These are phyloP conservation scores for Rhabditoides inermis DNA, from an alignment of 2,888 invertebrate genomes.

Conservation along the genomic window DNA sequence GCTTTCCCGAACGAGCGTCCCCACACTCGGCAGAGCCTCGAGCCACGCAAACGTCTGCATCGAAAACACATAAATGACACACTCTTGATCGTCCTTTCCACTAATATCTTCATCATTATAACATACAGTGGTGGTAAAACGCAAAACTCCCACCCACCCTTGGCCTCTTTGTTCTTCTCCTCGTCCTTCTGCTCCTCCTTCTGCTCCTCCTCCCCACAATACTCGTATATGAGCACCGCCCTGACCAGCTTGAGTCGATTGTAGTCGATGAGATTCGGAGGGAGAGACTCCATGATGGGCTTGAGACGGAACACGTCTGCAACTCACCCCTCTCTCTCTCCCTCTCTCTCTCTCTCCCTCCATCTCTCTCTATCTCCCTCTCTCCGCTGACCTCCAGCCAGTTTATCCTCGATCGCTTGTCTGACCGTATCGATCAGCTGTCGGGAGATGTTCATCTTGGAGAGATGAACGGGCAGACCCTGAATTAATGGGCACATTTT, in stretches of 20 bases:
- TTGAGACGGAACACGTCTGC: slow-evolving; percentile 32
- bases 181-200: slow-evolving; percentile 4
- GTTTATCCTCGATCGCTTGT: slow-evolving; percentile 11
- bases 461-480: slow-evolving; percentile 36
- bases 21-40: too few relatives aligned
- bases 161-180: background rate
- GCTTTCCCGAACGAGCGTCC: too few relatives aligned
- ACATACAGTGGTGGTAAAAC: too few relatives aligned
- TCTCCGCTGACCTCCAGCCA: slow-evolving; percentile 9
- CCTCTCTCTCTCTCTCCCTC: background rate
- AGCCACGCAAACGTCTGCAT: too few relatives aligned
- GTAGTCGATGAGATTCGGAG: slow-evolving; percentile 19
- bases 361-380: background rate
- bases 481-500: too few relatives aligned
- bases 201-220: slow-evolving; percentile 14
- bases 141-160: too few relatives aligned
- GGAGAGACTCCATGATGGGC: slow-evolving; percentile 34
- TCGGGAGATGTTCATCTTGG: slow-evolving; percentile 16
- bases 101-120: too few relatives aligned
- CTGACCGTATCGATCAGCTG: slow-evolving; percentile 15
- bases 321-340: background rate
- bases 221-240: slow-evolving; percentile 30
- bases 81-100: too few relatives aligned
- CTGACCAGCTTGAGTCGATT: slow-evolving; percentile 23
- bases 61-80: too few relatives aligned